phyloP scores from a whole-genome alignment of 1,140 invertebrate genomes.

The Zophobas morio region DNA sequence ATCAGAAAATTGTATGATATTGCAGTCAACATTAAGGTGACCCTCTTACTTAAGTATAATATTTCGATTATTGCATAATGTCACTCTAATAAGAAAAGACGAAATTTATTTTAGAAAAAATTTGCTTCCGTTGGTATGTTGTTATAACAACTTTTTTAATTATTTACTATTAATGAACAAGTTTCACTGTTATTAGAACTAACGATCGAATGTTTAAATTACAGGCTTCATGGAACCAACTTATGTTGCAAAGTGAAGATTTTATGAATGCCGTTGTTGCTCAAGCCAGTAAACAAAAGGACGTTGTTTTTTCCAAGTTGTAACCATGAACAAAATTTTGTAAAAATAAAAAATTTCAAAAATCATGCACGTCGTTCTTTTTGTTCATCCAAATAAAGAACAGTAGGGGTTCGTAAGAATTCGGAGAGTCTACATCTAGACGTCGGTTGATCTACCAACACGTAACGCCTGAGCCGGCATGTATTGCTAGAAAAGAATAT shows the following conservation, averaged over 20 bases:
- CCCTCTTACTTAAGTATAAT: too few species aligned
- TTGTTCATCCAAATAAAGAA: conserved; percentile 8
- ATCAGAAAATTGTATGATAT: too few species aligned
- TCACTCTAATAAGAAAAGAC: too few species aligned
- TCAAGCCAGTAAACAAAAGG: conserved; percentile 78
- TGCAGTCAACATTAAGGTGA: too few species aligned
- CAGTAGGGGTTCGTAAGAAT: not conserved
- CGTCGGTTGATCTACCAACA: too few species aligned
- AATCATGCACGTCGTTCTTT: not conserved
- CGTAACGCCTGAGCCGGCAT: too few species aligned
- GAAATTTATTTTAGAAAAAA: too few species aligned
- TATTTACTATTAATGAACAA: too few species aligned
- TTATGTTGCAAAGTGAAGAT: conserved; percentile 94
- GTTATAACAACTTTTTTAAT: too few species aligned
- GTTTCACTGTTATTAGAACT: not conserved
- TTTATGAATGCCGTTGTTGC: conserved; percentile 85
- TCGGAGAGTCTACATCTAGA: conserved; percentile 48
- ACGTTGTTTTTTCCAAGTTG: conserved; percentile 61
- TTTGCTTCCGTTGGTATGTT: too few species aligned
- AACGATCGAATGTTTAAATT: conserved; percentile 52
- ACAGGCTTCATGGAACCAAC: conserved; percentile 85
- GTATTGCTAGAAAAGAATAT: too few species aligned
- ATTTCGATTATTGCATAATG: too few species aligned
- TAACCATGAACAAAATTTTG: conserved; percentile 67
- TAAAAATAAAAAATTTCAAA: not conserved